Base-by-base conservation (phyloP, 2,113 vertebrate species). In the Halcyon senegalensis region DNA sequence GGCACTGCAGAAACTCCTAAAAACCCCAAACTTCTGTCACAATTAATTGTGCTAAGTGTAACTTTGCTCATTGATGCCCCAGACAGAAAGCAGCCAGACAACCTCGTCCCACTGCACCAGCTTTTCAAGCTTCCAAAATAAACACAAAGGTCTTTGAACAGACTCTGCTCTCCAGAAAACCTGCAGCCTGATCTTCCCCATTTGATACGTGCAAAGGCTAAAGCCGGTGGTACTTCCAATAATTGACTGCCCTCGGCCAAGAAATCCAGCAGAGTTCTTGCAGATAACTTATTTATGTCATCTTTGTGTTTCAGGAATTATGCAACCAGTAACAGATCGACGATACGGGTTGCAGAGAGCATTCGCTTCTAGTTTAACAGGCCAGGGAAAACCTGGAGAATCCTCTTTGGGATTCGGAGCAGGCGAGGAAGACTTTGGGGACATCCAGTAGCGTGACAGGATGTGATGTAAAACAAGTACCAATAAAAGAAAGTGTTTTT, bases 51-150 rank as follows among this genome's bases (percentile, higher is more conserved):
- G 3, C 51, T 84, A 89, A 91, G 46, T 74, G 67, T 62, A 93
- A 87, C 89, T 96, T 58, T 19, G 15, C 43, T 67, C 84, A 74
- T 16, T 84, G 89, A 95, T 81, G 96, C 39, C 37, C 77, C 83
- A 93, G 85, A 93, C 88, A 69, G 79, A 95, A 91, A 89, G 89
- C 64, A 86, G 96, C 59, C 93, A 94, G 87, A 74, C 93, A 93
- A 70, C 77, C 37, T 50, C 9, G 3, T 84, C 84, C 93, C 93
- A 96, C 93, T 33, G 50, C 91, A 93, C 95, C 96, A 97, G 96
- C 89, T 97, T 97, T 95, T 95, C 96, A 89, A 89, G 96, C 89
- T 97, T 87, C 77, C 81, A 89, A 84, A 93, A 95, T 17, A 89
- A 93, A 89, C 87, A 89, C 73, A 89, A 55, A 92, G 55, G 64